Evolutionary conservation across 2,888 invertebrate genomes (phyloP).

Genomic region (Acanthoscelides obtectus): DNA sequence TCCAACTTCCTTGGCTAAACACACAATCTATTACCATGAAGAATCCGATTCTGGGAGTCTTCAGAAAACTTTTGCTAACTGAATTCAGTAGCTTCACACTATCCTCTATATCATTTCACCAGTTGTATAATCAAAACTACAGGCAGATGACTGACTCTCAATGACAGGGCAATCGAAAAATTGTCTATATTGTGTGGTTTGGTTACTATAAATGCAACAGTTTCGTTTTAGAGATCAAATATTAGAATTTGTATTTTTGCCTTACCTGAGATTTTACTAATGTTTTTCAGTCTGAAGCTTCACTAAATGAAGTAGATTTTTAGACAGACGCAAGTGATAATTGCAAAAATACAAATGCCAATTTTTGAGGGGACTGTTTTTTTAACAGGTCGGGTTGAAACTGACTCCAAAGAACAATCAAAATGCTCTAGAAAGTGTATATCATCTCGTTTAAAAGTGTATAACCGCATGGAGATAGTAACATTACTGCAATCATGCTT

Average conservation of each 20-base stretch:
- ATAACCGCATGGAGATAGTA: not conserved
- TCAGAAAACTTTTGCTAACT: not conserved
- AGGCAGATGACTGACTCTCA: not conserved
- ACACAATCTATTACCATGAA: too few species aligned
- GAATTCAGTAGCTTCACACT: not conserved
- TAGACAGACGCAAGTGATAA: too few species aligned
- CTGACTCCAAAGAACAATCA: not conserved
- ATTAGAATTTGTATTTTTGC: not conserved
- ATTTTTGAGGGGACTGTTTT: not conserved
- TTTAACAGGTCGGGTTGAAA: not conserved
- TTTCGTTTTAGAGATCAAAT: not conserved
- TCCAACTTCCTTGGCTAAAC: not conserved
- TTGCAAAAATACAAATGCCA: not conserved
- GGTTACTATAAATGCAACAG: not conserved
- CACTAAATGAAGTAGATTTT: too few species aligned
- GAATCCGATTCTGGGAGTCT: not conserved
- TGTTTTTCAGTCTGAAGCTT: not conserved
- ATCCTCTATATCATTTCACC: not conserved
- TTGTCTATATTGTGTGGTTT: not conserved
- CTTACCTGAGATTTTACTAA: not conserved
- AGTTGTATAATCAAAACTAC: not conserved
- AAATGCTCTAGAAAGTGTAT: not conserved
- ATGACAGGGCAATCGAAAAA: not conserved
- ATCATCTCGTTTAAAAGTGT: not conserved
- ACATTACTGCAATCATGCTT: not conserved